phyloP scores from a whole-genome alignment of 2,113 vertebrate genomes.

The Asarcornis scutulata region DNA sequence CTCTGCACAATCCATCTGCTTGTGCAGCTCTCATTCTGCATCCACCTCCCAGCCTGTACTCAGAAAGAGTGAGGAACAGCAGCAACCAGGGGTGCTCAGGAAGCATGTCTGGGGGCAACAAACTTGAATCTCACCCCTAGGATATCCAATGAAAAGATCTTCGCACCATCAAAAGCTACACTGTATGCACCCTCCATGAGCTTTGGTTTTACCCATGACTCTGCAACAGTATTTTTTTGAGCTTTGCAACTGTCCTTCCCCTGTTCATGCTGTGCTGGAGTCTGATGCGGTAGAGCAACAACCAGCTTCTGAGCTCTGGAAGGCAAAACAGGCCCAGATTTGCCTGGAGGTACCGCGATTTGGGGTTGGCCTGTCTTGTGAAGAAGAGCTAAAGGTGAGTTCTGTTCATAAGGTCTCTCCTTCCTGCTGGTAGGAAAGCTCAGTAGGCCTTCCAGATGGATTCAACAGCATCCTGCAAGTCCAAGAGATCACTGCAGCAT shows the following conservation, averaged over 20 bases:
- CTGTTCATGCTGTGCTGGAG: background rate
- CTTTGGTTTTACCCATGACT: background rate
- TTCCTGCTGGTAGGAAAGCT: background rate
- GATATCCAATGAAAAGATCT: background rate
- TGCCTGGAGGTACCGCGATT: background rate
- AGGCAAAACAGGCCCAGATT: background rate
- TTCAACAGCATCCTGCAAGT: background rate
- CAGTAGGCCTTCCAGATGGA: background rate
- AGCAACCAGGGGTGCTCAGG: background rate
- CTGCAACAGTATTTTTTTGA: background rate
- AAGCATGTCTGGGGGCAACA: background rate
- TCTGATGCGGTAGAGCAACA: background rate
- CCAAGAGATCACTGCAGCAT: background rate
- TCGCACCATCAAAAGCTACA: background rate
- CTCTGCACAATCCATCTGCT: background rate
- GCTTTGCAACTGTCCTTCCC: background rate
- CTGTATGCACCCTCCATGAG: background rate
- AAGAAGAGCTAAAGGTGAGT: background rate
- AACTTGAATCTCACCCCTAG: background rate
- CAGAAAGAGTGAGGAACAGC: background rate
- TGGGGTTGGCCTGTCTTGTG: background rate
- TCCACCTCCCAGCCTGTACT: background rate
- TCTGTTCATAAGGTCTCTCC: background rate
- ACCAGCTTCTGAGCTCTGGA: background rate
- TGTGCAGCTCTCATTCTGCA: background rate